Evolutionary conservation across 2,888 invertebrate genomes (phyloP).

Genomic region (Iphiclides podalirius): DNA sequence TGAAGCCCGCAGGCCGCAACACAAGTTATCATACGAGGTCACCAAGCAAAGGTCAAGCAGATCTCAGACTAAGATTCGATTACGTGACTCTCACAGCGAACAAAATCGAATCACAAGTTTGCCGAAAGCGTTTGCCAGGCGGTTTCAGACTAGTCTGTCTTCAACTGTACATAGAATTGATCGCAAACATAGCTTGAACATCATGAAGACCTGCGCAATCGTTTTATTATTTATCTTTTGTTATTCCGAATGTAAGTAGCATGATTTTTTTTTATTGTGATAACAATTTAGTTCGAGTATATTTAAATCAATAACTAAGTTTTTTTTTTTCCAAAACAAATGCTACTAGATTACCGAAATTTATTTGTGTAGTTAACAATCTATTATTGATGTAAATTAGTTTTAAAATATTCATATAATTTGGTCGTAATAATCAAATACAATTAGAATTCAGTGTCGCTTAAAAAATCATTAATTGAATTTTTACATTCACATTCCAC

Average conservation of each 20-base stretch:
- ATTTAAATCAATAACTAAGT: too few species aligned
- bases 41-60: conserved; percentile 18
- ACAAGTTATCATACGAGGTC: conserved; percentile 24
- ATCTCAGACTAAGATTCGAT: conserved; percentile 1
- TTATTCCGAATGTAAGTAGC: conserved; percentile 62
- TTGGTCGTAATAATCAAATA: too few species aligned
- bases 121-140: conserved; percentile 22
- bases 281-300: too few species aligned
- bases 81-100: conserved; percentile 10
- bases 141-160: conserved; percentile 17
- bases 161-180: conserved; percentile 7
- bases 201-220: conserved; percentile 49
- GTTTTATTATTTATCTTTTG: conserved; percentile 53
- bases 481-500: too few species aligned
- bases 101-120: conserved; percentile 19
- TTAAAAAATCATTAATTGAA: too few species aligned
- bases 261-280: too few species aligned
- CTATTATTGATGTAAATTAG: too few species aligned
- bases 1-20: conserved; percentile 10
- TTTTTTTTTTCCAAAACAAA: too few species aligned
- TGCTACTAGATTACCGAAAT: too few species aligned
- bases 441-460: too few species aligned
- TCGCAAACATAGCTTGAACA: conserved; percentile 21
- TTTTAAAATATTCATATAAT: too few species aligned
- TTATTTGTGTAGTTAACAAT: too few species aligned